Evolutionary conservation across 92 coral and sea anemone genomes (phyloP).

Genomic region (Galaxea fascicularis): DNA sequence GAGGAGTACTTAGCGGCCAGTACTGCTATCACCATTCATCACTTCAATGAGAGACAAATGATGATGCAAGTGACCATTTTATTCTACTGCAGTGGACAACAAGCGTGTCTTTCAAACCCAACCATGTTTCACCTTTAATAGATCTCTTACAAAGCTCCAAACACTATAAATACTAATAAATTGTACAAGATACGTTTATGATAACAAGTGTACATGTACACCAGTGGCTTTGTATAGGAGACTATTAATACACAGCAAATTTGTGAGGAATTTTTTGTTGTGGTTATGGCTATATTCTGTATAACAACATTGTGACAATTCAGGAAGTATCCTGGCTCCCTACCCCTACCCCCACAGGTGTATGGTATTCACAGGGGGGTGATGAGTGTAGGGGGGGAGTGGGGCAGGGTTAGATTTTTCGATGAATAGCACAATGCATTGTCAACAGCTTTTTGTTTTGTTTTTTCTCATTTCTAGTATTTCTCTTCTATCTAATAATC

Average conservation of each 20-base stretch:
- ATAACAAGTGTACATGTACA: not conserved
- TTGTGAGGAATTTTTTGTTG: not conserved
- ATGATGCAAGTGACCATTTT: not conserved
- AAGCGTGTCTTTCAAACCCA: not conserved
- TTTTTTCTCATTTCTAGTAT: no score
- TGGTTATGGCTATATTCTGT: not conserved
- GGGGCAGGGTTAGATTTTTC: no score
- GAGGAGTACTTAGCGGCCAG: no score
- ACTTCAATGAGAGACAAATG: not conserved
- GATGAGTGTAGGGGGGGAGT: not conserved
- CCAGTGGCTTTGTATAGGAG: not conserved
- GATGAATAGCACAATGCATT: no score
- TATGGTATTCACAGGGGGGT: not conserved
- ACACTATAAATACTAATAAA: not conserved
- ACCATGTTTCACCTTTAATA: not conserved
- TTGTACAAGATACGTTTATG: not conserved
- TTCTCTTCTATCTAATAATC: no score
- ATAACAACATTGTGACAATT: not conserved
- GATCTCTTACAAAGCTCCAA: not conserved
- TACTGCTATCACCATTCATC: no score
- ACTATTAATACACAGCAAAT: not conserved
- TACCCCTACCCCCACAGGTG: not conserved
- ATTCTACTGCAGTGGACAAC: not conserved
- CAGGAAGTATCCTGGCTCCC: not conserved
- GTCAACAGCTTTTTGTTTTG: no score